These are phyloP conservation scores for Argynnis bischoffii DNA, from an alignment of 2,888 invertebrate species.

Conservation along the genomic window DNA sequence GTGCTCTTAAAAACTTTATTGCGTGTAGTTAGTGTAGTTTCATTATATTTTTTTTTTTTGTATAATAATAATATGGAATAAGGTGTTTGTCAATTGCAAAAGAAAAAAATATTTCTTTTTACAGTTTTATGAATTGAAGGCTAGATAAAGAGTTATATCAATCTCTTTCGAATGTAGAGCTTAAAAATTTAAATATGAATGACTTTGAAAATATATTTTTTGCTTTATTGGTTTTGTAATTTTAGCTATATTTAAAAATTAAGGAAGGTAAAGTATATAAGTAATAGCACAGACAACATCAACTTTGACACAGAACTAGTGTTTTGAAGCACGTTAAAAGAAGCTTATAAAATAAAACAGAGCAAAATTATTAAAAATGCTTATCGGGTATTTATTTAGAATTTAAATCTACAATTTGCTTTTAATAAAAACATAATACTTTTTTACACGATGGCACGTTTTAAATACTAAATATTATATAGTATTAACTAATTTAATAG, in stretches of 20 bases:
- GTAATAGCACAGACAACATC: slow-evolving; percentile 42
- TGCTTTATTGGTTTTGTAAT: too few relatives aligned
- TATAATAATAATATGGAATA: slow-evolving; percentile 13
- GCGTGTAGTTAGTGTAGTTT: slow-evolving; percentile 50
- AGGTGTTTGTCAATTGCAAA: slow-evolving; percentile 4
- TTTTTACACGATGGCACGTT: too few relatives aligned
- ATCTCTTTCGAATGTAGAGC: too few relatives aligned
- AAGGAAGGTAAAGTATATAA: neutral
- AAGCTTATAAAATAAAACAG: slow-evolving; percentile 47
- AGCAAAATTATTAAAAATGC: slow-evolving; percentile 29
- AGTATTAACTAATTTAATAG: neutral
- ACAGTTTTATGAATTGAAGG: neutral
- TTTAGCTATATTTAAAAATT: neutral
- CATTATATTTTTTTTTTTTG: slow-evolving; percentile 27
- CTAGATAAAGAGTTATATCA: too few relatives aligned
- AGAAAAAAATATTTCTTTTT: neutral
- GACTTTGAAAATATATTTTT: too few relatives aligned
- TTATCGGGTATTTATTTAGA: slow-evolving; percentile 15
- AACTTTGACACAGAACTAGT: slow-evolving; percentile 37
- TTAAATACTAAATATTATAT: neutral
- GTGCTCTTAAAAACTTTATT: slow-evolving; percentile 58
- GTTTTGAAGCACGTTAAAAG: slow-evolving; percentile 52
- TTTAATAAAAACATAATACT: neutral
- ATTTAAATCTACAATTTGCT: slow-evolving; percentile 39
- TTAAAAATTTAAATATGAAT: too few relatives aligned